Evolutionary conservation across 1,140 invertebrate species (phyloP).

Genomic region (Holcopasites calliopsidis): DNA sequence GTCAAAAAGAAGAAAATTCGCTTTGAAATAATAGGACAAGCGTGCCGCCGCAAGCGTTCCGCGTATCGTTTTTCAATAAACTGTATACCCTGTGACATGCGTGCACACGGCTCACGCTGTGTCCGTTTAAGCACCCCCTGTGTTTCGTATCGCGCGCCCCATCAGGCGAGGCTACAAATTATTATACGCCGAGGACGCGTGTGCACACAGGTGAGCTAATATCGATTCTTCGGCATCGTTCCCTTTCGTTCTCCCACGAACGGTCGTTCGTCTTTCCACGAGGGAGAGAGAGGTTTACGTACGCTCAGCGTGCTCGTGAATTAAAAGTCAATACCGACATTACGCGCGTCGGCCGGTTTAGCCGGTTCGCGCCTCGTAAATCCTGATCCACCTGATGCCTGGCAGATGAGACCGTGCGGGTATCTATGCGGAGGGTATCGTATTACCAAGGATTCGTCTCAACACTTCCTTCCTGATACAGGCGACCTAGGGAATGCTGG

Average conservation of each 20-base stretch:
- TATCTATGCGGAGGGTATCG: too few species aligned
- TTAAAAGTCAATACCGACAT: slow-evolving; percentile 20
- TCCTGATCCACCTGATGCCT: background rate
- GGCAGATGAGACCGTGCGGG: background rate
- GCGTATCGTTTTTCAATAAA: slow-evolving; percentile 22
- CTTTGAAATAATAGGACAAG: too few species aligned
- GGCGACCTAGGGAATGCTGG: too few species aligned
- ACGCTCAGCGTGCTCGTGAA: slow-evolving; percentile 25
- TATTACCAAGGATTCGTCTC: background rate
- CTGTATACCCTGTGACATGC: background rate
- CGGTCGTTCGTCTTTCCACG: background rate
- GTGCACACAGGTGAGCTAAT: slow-evolving; percentile 9
- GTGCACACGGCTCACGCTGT: background rate
- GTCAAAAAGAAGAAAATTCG: too few species aligned
- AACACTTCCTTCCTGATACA: too few species aligned
- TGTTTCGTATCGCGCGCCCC: slow-evolving; percentile 5
- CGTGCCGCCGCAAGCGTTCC: background rate
- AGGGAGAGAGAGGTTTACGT: too few species aligned
- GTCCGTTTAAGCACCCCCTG: background rate
- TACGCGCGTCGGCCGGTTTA: slow-evolving; percentile 4
- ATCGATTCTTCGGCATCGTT: slow-evolving; percentile 5
- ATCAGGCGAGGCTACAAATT: slow-evolving; percentile 20
- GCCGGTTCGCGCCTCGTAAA: slow-evolving; percentile 10
- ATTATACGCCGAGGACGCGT: slow-evolving; percentile 6
- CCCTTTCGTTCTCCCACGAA: background rate